Evolutionary conservation across 64 coral and sea anemone species (phyloP).

Genomic region (Platygyra sinensis): DNA sequence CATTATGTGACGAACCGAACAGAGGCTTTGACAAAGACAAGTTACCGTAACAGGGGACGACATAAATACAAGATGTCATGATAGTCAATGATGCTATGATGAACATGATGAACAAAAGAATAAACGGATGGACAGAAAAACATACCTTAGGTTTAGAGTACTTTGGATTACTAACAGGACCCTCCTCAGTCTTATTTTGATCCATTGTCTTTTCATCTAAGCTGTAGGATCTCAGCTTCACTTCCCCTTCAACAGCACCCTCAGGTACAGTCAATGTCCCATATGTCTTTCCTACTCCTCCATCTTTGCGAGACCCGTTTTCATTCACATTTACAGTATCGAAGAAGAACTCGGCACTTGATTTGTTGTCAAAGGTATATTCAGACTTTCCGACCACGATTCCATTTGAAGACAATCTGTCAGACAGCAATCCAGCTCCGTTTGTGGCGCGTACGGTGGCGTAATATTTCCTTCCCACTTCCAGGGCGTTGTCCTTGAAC

Average conservation of each 20-base stretch:
- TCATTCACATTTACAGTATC: constrained; percentile 87
- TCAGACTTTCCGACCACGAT: constrained; percentile 92
- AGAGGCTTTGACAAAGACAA: too few relatives aligned
- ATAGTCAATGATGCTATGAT: not conserved
- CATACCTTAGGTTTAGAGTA: constrained; percentile 79
- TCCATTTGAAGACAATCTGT: constrained; percentile 79
- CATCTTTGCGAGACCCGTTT: constrained; percentile 72
- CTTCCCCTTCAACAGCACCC: constrained; percentile 73
- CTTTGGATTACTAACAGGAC: constrained; percentile 57
- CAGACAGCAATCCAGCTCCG: constrained; percentile 84
- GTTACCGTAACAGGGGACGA: too few relatives aligned
- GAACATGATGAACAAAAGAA: not conserved
- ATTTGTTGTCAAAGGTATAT: constrained; percentile 83
- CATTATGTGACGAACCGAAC: too few relatives aligned
- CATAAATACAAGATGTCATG: too few relatives aligned
- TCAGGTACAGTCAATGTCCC: constrained; percentile 89
- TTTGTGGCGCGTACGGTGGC: constrained; percentile 90
- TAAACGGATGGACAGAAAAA: not conserved
- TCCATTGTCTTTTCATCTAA: constrained; percentile 65
- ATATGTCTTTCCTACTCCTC: constrained; percentile 88
- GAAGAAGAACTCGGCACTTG: constrained; percentile 74
- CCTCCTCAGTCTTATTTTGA: constrained; percentile 67
- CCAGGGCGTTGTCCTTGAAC: constrained; percentile 67
- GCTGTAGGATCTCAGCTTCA: constrained; percentile 81
- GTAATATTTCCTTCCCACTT: constrained; percentile 70